A percentile compares a stretch with the other conserved stretches of the same genome.
Conservation (phyloP, 2,113 vertebrate species). For the Aldabrachelys gigantea region DNA sequence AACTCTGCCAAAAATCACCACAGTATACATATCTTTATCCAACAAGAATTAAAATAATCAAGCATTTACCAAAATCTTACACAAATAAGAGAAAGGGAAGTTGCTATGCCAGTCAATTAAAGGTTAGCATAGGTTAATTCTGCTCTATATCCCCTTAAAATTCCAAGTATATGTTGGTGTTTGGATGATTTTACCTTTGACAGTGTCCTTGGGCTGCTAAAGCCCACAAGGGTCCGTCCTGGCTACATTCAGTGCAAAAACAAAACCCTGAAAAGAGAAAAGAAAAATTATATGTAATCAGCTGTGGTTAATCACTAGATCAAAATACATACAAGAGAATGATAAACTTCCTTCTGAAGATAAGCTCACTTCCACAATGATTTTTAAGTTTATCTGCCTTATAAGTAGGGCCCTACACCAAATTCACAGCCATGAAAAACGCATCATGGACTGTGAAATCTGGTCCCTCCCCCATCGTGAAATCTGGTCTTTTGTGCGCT, state of each 20-base stretch:
- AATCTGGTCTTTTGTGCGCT: too few species aligned
- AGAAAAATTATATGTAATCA: neutral
- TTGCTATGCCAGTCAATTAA: neutral
- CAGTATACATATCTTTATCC: neutral
- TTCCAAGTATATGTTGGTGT: neutral
- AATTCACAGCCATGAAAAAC: too few species aligned
- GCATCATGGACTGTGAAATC: too few species aligned
- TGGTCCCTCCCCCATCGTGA: too few species aligned
- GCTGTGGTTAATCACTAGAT: neutral
- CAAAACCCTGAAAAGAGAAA: conserved; percentile 65
- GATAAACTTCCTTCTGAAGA: neutral
- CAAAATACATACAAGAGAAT: accelerated
- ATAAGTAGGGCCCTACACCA: too few species aligned
- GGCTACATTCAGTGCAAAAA: conserved; percentile 86
- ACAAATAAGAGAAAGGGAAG: conserved; percentile 14
- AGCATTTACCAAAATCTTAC: neutral
- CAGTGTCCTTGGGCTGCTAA: conserved; percentile 79
- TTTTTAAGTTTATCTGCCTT: neutral
- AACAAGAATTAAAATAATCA: neutral
- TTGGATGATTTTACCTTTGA: conserved; percentile 78
- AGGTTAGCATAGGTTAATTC: neutral
- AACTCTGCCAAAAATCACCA: neutral
- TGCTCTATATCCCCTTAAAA: conserved; percentile 2
- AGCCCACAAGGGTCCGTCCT: conserved; percentile 76
- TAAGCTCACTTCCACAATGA: neutral